Evolutionary conservation across 2,113 vertebrate species (phyloP).

Genomic region (Stigmatopora argus): DNA sequence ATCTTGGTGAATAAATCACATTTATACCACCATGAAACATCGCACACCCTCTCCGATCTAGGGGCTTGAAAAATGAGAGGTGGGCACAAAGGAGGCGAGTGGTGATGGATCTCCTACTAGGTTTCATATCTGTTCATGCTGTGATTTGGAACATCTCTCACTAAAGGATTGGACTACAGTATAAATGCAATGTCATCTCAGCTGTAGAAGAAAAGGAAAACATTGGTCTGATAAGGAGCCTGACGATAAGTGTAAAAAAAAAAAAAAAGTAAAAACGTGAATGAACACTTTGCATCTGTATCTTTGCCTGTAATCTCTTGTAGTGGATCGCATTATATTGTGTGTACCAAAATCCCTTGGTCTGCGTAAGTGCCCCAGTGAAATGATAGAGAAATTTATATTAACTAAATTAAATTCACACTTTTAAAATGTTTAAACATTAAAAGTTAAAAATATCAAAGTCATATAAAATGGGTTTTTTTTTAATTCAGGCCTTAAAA

Average conservation of each 20-base stretch:
- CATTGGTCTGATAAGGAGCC: slow-evolving; percentile 50
- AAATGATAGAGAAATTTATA: neutral
- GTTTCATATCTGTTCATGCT: slow-evolving; percentile 55
- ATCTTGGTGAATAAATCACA: slow-evolving; percentile 56
- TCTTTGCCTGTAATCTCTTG: neutral
- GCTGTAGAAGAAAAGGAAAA: slow-evolving; percentile 43
- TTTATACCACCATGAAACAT: slow-evolving; percentile 43
- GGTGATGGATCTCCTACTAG: slow-evolving; percentile 51
- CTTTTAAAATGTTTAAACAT: too few species aligned
- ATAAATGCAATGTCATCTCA: slow-evolving; percentile 54
- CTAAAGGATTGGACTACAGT: slow-evolving; percentile 50
- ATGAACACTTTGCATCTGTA: neutral
- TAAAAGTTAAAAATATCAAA: neutral
- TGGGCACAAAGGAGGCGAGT: slow-evolving; percentile 45
- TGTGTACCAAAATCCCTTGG: neutral
- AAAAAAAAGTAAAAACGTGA: slow-evolving; percentile 31
- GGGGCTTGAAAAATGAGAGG: slow-evolving; percentile 48
- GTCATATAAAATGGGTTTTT: neutral
- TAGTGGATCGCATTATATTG: neutral
- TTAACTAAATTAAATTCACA: neutral
- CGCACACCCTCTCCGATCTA: slow-evolving; percentile 23
- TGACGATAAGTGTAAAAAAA: slow-evolving; percentile 34
- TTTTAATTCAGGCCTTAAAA: neutral
- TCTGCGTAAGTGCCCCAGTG: neutral
- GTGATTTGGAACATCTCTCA: slow-evolving; percentile 47